Conservation (phyloP, 1,140 invertebrate species). For the Caenorhabditis latens region DNA sequence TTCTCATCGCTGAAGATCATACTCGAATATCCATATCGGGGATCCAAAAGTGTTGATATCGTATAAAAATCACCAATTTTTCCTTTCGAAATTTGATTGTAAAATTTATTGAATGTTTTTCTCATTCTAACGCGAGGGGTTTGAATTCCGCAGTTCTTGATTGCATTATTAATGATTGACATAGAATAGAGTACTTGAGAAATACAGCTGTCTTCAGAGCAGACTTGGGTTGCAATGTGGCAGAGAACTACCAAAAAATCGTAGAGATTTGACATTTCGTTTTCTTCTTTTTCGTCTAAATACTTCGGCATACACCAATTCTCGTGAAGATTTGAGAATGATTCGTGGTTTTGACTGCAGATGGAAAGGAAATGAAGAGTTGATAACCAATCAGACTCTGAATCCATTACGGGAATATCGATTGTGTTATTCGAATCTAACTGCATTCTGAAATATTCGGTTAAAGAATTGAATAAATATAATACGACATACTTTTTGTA, state of each 20-base stretch:
- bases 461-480: neutral
- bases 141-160: slow-evolving; percentile 9
- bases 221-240: neutral
- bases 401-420: slow-evolving; percentile 6
- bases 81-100: neutral
- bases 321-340: slow-evolving; percentile 4
- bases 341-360: neutral
- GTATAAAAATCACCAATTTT: slow-evolving; percentile 4
- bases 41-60: slow-evolving; percentile 7
- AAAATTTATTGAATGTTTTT: neutral
- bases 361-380: slow-evolving; percentile 17
- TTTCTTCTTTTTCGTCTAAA: neutral
- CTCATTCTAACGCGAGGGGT: neutral
- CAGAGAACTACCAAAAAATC: slow-evolving; percentile 29
- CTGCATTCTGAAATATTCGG: neutral
- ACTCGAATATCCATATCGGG: slow-evolving; percentile 2
- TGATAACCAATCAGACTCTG: slow-evolving; percentile 1
- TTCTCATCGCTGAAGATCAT: slow-evolving; percentile 27
- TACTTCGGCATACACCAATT: slow-evolving; percentile 38
- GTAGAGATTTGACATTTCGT: neutral
- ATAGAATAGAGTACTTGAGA: slow-evolving; percentile 14
- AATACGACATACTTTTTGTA: neutral
- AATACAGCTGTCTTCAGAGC: neutral
- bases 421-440: neutral
- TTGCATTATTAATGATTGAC: neutral